Percentiles rank a stretch among this genome's conserved stretches.
Conservation (phyloP, 1,140 invertebrate genomes). For the Magallana gigas region DNA sequence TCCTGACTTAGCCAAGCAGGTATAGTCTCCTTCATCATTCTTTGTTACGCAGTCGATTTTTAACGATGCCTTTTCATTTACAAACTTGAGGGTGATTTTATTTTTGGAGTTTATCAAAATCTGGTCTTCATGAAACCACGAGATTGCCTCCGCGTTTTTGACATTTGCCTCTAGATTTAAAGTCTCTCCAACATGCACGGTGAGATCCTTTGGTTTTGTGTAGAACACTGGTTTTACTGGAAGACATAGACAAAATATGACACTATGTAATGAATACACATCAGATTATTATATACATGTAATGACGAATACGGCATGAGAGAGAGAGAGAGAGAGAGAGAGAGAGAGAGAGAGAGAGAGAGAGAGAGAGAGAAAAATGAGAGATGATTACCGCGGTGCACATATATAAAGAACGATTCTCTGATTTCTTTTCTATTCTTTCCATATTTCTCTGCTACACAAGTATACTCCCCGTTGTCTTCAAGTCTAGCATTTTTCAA, state of each 20-base stretch:
- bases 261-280: no score
- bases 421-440: not conserved
- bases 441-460: slow-evolving; percentile 5
- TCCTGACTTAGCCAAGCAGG: not conserved
- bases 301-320: no score
- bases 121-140: not conserved
- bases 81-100: not conserved
- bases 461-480: not conserved
- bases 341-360: no score
- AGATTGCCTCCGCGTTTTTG: not conserved
- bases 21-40: not conserved
- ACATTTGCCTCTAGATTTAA: not conserved
- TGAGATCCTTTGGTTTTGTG: not conserved
- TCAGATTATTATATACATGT: no score
- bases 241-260: not conserved
- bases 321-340: no score
- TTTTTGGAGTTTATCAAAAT: not conserved
- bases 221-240: not conserved
- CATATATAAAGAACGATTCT: not conserved
- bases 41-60: not conserved
- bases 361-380: no score
- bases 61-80: not conserved
- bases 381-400: not conserved
- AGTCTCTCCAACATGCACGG: not conserved
- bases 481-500: not conserved